These are phyloP conservation scores for Caerostris extrusa DNA, from an alignment of 1,140 invertebrate species.

Conservation along the genomic window DNA sequence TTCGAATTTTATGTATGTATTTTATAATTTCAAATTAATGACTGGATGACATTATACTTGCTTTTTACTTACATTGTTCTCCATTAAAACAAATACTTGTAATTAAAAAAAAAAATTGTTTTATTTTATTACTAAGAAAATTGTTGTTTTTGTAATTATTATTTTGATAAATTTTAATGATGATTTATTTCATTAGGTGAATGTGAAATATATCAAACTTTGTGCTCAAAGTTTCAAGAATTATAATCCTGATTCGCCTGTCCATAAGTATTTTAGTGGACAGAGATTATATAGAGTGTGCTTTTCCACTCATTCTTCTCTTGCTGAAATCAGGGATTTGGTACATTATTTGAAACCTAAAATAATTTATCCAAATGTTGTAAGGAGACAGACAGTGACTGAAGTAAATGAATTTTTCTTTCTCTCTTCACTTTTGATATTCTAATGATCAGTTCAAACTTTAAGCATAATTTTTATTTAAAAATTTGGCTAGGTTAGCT, in stretches of 20 bases:
- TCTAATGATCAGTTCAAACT: no score
- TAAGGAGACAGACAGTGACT: slow-evolving; percentile 12
- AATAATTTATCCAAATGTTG: slow-evolving; percentile 68
- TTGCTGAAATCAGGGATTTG: slow-evolving; percentile 59
- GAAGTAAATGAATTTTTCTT: not conserved
- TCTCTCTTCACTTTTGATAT: no score
- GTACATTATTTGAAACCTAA: slow-evolving; percentile 59
- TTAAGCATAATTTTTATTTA: no score
- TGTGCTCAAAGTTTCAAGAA: slow-evolving; percentile 54
- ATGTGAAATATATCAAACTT: slow-evolving; percentile 53
- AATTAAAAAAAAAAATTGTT: not conserved
- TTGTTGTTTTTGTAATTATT: no score
- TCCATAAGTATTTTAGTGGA: not conserved
- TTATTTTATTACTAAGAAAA: not conserved
- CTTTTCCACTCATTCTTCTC: slow-evolving; percentile 70
- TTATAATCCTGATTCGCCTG: no score
- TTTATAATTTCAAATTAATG: not conserved
- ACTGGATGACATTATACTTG: not conserved
- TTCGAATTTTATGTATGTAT: no score
- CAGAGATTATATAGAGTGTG: slow-evolving; percentile 27
- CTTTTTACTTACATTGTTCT: not conserved
- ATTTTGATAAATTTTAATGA: not conserved
- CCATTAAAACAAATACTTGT: not conserved
- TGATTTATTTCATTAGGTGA: not conserved
- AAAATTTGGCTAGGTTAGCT: no score